These are phyloP conservation scores for Anoplolepis gracilipes DNA, from an alignment of 1,140 invertebrate species.

Conservation along the genomic window DNA sequence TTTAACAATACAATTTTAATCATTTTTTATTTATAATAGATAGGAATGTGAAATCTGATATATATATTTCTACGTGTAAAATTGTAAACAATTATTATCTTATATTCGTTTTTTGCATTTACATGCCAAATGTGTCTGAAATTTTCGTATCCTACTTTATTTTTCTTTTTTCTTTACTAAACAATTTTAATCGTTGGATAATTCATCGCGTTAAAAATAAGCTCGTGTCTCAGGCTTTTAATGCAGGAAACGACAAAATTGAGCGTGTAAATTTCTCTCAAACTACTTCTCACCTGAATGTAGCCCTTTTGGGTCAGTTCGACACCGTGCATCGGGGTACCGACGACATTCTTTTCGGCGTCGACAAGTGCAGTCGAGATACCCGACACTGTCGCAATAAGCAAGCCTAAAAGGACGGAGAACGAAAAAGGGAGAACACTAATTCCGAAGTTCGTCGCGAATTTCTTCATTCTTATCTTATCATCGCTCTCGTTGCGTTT, in stretches of 20 bases:
- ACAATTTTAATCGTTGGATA: constrained; percentile 3
- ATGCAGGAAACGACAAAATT: background rate
- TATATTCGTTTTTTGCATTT: too few relatives aligned
- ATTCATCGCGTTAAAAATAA: background rate
- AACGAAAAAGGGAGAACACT: background rate
- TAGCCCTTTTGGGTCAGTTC: constrained; percentile 89
- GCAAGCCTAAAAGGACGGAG: constrained; percentile 15
- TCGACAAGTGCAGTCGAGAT: background rate
- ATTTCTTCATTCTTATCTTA: constrained; percentile 46
- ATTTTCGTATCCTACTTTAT: background rate
- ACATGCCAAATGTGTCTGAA: background rate
- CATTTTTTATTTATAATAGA: background rate
- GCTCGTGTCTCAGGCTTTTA: background rate
- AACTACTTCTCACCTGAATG: constrained; percentile 86
- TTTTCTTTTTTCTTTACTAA: background rate
- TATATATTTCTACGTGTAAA: background rate
- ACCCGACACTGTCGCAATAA: background rate
- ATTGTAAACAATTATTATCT: background rate
- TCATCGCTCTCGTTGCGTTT: constrained; percentile 42
- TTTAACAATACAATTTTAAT: background rate
- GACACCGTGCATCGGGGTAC: constrained; percentile 86
- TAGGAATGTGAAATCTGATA: background rate
- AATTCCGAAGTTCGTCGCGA: background rate
- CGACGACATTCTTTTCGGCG: background rate
- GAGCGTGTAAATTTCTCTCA: background rate